phyloP scores from a whole-genome alignment of 2,113 vertebrate species.

The Eira barbara region DNA sequence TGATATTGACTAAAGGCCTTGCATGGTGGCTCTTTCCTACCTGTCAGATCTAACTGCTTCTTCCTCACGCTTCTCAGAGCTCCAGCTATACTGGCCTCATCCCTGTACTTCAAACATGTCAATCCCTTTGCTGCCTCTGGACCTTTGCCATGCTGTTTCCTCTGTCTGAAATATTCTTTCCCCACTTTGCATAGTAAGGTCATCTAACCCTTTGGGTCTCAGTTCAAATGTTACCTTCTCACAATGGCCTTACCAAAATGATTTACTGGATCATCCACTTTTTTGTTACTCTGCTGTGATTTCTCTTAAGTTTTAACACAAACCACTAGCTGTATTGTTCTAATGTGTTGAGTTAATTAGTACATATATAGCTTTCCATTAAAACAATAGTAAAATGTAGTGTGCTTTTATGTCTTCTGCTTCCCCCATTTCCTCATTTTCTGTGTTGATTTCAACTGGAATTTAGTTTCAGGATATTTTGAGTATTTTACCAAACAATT shows the following conservation, averaged over 20 bases:
- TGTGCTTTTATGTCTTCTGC: background rate
- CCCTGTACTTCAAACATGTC: background rate
- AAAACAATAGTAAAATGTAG: background rate
- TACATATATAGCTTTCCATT: background rate
- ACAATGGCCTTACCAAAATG: background rate
- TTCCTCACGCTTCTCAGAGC: background rate
- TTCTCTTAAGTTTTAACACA: background rate
- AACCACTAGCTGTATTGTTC: background rate
- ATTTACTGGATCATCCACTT: background rate
- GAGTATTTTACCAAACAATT: background rate
- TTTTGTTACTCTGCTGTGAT: background rate
- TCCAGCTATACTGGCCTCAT: background rate
- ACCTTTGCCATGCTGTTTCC: background rate
- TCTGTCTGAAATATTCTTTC: background rate
- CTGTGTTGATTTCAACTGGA: background rate
- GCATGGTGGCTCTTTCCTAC: background rate
- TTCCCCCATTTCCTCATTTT: background rate
- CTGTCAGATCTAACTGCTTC: background rate
- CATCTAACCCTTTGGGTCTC: background rate
- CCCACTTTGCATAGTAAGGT: background rate
- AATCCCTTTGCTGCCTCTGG: background rate
- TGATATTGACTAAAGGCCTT: background rate
- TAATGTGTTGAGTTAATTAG: background rate
- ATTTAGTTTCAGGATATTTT: background rate
- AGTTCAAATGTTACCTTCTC: background rate